Evolutionary conservation across 2,888 invertebrate species (phyloP).

Genomic region (Silvanus unidentatus): DNA sequence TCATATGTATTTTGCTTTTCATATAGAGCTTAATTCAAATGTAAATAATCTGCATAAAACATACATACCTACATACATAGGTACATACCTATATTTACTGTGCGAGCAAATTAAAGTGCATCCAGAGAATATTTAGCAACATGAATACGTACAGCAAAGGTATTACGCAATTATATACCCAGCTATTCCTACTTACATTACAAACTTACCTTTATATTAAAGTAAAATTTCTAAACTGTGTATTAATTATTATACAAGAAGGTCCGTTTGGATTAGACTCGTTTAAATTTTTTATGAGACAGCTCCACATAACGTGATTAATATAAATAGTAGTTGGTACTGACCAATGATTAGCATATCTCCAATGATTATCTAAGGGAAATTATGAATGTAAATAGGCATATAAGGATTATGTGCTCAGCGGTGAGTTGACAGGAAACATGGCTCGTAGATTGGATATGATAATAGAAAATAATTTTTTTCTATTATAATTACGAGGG

Average conservation of each 20-base stretch:
- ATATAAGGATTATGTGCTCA: background rate
- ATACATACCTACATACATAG: too few species aligned
- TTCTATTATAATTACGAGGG: conserved; percentile 3
- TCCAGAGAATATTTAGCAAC: background rate
- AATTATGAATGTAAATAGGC: conserved; percentile 19
- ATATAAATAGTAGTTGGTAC: conserved; percentile 6
- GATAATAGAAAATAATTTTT: conserved; percentile 20
- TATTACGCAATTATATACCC: background rate
- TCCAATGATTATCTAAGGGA: conserved; percentile 12
- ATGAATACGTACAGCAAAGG: background rate
- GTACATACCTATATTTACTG: too few species aligned
- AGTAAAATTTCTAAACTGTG: too few species aligned
- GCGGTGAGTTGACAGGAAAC: conserved; percentile 17
- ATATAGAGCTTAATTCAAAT: too few species aligned
- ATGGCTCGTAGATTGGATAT: conserved; percentile 18
- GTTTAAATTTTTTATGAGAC: conserved; percentile 13
- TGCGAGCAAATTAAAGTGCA: too few species aligned
- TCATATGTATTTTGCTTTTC: too few species aligned
- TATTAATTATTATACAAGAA: conserved; percentile 15
- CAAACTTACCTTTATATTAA: too few species aligned
- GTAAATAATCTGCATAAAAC: too few species aligned
- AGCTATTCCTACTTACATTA: conserved; percentile 1
- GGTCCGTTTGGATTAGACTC: conserved; percentile 8
- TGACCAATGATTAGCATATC: conserved; percentile 18
- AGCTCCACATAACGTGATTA: background rate